These are phyloP conservation scores for Equus quagga DNA, from an alignment of 2,113 vertebrate species.

Conservation along the genomic window DNA sequence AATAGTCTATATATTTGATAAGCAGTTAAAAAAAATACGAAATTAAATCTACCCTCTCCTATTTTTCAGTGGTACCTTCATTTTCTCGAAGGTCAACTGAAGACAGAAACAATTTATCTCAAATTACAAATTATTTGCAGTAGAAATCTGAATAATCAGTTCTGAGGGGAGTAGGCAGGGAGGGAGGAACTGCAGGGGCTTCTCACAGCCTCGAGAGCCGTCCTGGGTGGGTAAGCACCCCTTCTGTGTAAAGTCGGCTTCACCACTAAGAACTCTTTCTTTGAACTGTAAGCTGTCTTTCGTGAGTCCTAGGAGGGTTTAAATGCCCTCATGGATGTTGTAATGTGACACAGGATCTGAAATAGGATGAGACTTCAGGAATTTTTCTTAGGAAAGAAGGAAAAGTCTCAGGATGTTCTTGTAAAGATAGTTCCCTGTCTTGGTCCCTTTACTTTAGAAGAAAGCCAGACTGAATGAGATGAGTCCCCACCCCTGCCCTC, in stretches of 20 bases:
- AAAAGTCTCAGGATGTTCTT: neutral
- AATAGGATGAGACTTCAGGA: neutral
- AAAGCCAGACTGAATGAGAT: neutral
- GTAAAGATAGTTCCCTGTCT: neutral
- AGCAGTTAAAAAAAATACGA: neutral
- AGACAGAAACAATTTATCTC: conserved; percentile 1
- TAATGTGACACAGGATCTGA: neutral
- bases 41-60: neutral
- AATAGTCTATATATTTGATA: neutral
- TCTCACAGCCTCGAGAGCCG: neutral
- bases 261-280: neutral
- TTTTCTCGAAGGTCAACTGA: conserved; percentile 1
- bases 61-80: neutral
- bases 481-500: fast-evolving
- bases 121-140: conserved; percentile 1
- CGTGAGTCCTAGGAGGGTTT: neutral
- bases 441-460: neutral
- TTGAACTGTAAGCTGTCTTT: neutral
- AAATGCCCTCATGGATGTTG: neutral
- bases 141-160: neutral
- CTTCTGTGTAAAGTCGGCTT: neutral
- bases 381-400: neutral
- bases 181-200: neutral
- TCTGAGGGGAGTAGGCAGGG: neutral
- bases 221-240: fast-evolving